phyloP scores from a whole-genome alignment of 2,113 vertebrate genomes.

The Oophaga pumilio region DNA sequence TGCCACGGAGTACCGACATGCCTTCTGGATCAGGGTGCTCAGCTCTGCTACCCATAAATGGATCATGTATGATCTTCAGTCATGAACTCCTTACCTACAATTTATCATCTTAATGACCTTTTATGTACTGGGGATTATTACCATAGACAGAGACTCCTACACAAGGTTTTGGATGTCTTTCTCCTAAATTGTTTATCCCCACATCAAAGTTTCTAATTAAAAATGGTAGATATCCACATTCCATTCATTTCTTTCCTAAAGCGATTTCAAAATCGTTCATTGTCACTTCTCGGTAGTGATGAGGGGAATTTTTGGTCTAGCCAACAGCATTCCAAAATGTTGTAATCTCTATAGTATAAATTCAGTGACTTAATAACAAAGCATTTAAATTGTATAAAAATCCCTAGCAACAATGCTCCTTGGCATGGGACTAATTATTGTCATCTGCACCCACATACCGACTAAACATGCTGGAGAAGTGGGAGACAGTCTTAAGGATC shows the following conservation, averaged over 20 bases:
- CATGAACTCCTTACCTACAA: too few species aligned
- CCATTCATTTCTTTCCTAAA: not conserved
- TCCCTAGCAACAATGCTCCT: not conserved
- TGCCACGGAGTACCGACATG: too few species aligned
- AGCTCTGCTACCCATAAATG: too few species aligned
- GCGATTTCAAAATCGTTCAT: not conserved
- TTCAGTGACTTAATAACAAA: conserved; percentile 4
- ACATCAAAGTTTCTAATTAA: not conserved
- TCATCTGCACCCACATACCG: conserved; percentile 16
- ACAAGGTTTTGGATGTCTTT: not conserved
- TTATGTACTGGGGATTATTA: not conserved
- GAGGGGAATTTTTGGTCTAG: not conserved
- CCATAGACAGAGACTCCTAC: not conserved
- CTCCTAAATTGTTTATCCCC: not conserved
- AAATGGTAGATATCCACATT: not conserved
- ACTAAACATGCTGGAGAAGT: conserved; percentile 8
- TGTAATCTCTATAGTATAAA: not conserved
- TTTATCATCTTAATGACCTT: not conserved
- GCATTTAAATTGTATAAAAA: conserved; percentile 18
- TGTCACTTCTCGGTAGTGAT: not conserved
- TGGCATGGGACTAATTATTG: conserved; percentile 26
- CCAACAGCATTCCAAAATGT: not conserved
- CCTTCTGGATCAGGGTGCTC: too few species aligned
- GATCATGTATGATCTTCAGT: too few species aligned
- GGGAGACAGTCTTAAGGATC: conserved; percentile 33